Conservation (phyloP, 2,888 invertebrate species). For the Thysanoteuthis rhombus region DNA sequence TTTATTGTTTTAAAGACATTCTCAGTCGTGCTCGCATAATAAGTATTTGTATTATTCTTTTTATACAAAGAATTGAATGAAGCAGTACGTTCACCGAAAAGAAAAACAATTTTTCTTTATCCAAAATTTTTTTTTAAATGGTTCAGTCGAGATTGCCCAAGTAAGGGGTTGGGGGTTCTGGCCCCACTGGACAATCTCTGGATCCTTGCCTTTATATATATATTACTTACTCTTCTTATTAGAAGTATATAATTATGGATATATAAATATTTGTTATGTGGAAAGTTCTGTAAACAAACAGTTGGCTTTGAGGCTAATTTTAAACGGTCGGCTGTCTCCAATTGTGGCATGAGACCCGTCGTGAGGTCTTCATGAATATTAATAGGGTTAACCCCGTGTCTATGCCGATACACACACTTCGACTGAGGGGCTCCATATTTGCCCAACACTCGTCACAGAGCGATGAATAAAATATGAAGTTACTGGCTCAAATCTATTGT, state of each 20-base stretch:
- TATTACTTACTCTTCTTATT: not conserved
- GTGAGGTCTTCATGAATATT: not conserved
- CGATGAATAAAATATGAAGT: conserved; percentile 12
- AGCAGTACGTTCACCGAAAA: no score
- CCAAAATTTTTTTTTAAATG: no score
- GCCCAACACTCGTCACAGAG: not conserved
- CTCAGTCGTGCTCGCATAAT: no score
- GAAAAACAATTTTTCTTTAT: no score
- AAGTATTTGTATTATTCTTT: no score
- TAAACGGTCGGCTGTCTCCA: conserved; percentile 12
- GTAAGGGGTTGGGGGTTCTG: no score
- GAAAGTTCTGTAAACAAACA: not conserved
- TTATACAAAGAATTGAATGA: no score
- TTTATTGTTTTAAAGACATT: no score
- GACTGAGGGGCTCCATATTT: conserved; percentile 12
- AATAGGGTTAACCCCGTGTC: not conserved
- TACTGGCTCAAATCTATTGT: not conserved
- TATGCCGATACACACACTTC: not conserved
- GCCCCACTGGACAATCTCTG: no score
- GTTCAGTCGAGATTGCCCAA: no score
- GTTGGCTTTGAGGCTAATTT: not conserved
- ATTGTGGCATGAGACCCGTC: not conserved
- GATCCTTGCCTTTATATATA: not conserved
- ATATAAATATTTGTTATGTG: not conserved
- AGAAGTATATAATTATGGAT: not conserved